A percentile compares a stretch with the other conserved stretches of the same genome.
These are phyloP conservation scores for Cyprinus carpio DNA, from an alignment of 2,113 vertebrate species.

Conservation along the genomic window DNA sequence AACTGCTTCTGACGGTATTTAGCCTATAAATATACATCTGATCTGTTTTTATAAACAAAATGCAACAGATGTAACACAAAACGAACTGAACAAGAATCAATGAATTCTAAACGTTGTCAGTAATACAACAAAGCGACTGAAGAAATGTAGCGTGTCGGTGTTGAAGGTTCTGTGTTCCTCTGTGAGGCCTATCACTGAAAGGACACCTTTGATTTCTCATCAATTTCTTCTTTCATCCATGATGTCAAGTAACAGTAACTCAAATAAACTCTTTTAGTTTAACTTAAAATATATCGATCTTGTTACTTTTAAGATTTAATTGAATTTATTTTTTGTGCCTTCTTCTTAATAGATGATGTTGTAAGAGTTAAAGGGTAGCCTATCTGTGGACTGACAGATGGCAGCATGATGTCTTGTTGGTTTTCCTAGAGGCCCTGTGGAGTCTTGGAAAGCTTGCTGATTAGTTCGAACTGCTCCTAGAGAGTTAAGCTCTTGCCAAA, in stretches of 20 bases:
- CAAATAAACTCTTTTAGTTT: not conserved
- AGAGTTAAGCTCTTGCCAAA: conserved; percentile 78
- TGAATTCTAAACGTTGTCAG: not conserved
- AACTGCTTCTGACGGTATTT: not conserved
- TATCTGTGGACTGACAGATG: conserved; percentile 72
- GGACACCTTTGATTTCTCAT: not conserved
- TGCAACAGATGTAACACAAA: not conserved
- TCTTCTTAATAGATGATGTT: not conserved
- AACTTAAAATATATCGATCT: not conserved
- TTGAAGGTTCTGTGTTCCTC: not conserved
- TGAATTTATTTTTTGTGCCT: not conserved
- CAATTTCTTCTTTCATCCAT: not conserved
- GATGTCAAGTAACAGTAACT: not conserved
- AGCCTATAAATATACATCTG: not conserved
- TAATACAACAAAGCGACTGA: not conserved
- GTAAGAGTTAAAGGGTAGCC: conserved; percentile 67
- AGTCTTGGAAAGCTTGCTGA: conserved; percentile 74
- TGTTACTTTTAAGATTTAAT: not conserved
- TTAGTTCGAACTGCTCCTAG: conserved; percentile 73
- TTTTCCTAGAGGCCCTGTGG: conserved; percentile 68
- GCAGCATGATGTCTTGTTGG: conserved; percentile 70
- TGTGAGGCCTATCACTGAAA: not conserved
- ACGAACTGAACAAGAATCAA: not conserved
- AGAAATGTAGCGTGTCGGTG: not conserved
- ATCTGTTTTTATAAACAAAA: not conserved